These are phyloP conservation scores for Corticium candelabrum DNA, from an alignment of 37 sponge, comb jelly and placozoan species.

Conservation along the genomic window DNA sequence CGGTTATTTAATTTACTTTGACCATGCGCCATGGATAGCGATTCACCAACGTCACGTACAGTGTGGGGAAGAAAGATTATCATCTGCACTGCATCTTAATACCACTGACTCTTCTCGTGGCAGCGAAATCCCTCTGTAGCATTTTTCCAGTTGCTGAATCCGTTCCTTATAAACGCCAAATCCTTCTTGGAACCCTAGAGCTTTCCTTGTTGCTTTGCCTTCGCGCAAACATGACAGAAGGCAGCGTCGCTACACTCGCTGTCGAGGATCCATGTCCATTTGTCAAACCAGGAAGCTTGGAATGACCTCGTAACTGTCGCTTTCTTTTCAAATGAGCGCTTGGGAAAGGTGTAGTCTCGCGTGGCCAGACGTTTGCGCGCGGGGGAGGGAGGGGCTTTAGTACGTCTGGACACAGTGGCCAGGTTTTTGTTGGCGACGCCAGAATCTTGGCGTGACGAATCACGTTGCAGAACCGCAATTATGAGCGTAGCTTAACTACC, in stretches of 20 bases:
- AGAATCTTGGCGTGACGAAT: too few relatives aligned
- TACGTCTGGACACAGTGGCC: too few relatives aligned
- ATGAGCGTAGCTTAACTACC: too few relatives aligned
- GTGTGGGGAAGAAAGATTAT: background rate
- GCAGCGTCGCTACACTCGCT: background rate
- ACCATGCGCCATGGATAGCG: too few relatives aligned
- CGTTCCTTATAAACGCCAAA: background rate
- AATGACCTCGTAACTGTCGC: background rate
- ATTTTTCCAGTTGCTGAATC: background rate
- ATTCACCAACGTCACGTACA: too few relatives aligned
- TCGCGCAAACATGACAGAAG: background rate
- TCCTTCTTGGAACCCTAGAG: background rate
- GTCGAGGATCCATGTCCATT: background rate
- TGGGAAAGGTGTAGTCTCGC: too few relatives aligned
- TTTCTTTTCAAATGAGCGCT: background rate
- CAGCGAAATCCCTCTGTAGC: background rate
- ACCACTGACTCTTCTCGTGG: background rate
- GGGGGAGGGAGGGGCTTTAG: too few relatives aligned
- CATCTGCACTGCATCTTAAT: background rate
- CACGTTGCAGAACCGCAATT: too few relatives aligned
- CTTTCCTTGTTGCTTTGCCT: background rate
- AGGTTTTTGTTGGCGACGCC: too few relatives aligned
- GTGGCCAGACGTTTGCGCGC: too few relatives aligned
- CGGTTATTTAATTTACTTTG: too few relatives aligned
- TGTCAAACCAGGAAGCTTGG: background rate